Conservation (phyloP, 1,140 invertebrate species). For the Acromyrmex heyeri region DNA sequence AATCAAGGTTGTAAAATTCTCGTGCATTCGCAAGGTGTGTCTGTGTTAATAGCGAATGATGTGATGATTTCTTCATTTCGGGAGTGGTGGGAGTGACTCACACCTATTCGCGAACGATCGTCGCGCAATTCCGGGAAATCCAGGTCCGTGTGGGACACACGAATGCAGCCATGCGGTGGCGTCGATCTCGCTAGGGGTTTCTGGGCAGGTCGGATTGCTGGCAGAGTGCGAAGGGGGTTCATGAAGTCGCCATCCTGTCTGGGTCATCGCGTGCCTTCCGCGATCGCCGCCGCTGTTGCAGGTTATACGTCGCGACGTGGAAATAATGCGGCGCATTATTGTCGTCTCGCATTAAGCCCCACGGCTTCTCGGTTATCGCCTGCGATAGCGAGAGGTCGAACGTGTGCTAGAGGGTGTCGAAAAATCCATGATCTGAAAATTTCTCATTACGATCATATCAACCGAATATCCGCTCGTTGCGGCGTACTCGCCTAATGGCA, state of each 20-base stretch:
- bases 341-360: constrained; percentile 68
- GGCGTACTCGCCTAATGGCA: not conserved
- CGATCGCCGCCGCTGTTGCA: constrained; percentile 41
- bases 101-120: constrained; percentile 45
- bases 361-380: constrained; percentile 59
- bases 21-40: not conserved
- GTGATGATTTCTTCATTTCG: constrained; percentile 56
- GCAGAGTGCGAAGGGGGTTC: constrained; percentile 68
- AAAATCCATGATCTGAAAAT: constrained; percentile 8
- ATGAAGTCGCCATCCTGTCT: constrained; percentile 75
- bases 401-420: not conserved
- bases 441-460: constrained; percentile 9
- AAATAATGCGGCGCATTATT: constrained; percentile 74
- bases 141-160: constrained; percentile 30
- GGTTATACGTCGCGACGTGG: constrained; percentile 73
- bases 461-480: not conserved
- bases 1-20: not conserved
- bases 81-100: constrained; percentile 5
- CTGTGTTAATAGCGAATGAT: not conserved
- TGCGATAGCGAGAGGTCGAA: not conserved
- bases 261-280: constrained; percentile 77
- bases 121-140: constrained; percentile 65
- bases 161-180: constrained; percentile 9
- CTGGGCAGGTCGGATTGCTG: constrained; percentile 70
- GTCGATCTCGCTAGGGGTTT: constrained; percentile 57